Conservation (phyloP, 2,888 invertebrate genomes). For the Synergus gifuensis region DNA sequence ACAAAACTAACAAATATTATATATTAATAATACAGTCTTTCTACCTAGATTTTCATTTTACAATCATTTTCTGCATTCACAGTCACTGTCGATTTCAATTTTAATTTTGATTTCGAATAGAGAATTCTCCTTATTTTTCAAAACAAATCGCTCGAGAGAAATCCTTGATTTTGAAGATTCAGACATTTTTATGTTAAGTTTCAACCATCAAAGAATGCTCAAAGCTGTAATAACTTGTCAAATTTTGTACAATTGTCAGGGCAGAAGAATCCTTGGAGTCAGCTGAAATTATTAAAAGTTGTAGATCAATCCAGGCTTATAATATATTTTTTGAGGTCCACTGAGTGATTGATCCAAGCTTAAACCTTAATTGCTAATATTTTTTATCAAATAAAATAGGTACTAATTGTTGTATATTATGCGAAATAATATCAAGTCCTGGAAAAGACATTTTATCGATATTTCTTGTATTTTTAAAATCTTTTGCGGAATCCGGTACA, state of each 20-base stretch:
- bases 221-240: slow-evolving; percentile 37
- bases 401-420: not conserved
- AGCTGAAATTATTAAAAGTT: slow-evolving; percentile 57
- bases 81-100: slow-evolving; percentile 26
- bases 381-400: slow-evolving; percentile 7
- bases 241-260: slow-evolving; percentile 46
- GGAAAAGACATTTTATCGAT: not conserved
- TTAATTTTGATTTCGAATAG: not conserved
- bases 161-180: slow-evolving; percentile 26
- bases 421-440: not conserved
- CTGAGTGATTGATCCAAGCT: slow-evolving; percentile 22
- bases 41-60: slow-evolving; percentile 20
- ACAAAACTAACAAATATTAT: slow-evolving; percentile 32
- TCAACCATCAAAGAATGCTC: slow-evolving; percentile 15
- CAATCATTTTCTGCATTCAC: slow-evolving; percentile 26
- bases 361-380: not conserved
- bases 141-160: not conserved
- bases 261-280: slow-evolving; percentile 60
- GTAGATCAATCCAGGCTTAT: slow-evolving; percentile 12
- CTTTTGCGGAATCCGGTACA: slow-evolving; percentile 2
- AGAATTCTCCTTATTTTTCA: not conserved
- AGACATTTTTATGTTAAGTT: not conserved
- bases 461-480: not conserved
- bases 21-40: slow-evolving; percentile 4
- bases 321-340: not conserved